Conservation (phyloP, 2,113 vertebrate species). For the Drymodes brunneopygia region DNA sequence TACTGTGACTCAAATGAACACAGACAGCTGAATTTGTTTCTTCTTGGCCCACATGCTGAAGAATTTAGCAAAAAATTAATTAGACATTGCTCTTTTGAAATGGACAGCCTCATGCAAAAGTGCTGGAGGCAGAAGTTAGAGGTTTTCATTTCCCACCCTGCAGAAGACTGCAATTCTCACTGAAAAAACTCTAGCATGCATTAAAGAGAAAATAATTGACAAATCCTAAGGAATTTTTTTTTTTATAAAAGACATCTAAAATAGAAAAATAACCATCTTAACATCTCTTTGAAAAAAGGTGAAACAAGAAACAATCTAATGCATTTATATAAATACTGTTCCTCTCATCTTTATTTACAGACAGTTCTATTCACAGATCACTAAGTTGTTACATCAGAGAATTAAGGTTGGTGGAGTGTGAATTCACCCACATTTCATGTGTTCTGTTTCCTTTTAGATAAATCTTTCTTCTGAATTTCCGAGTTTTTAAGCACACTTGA, state of each 20-base stretch:
- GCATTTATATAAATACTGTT: not conserved
- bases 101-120: not conserved
- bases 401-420: not conserved
- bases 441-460: not conserved
- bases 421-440: not conserved
- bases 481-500: not conserved
- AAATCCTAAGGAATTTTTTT: not conserved
- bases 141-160: not conserved
- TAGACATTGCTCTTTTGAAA: not conserved
- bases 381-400: not conserved
- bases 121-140: not conserved
- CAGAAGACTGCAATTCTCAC: not conserved
- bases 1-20: not conserved
- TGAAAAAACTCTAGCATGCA: not conserved
- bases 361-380: not conserved
- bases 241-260: not conserved
- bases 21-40: not conserved
- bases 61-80: not conserved
- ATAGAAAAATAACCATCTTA: not conserved
- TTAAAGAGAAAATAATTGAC: not conserved
- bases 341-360: not conserved
- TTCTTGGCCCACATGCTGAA: not conserved
- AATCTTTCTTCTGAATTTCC: not conserved
- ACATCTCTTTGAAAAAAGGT: not conserved
- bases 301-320: not conserved